These are phyloP conservation scores for Osmoderma eremita DNA, from an alignment of 2,888 invertebrate genomes.

Conservation along the genomic window DNA sequence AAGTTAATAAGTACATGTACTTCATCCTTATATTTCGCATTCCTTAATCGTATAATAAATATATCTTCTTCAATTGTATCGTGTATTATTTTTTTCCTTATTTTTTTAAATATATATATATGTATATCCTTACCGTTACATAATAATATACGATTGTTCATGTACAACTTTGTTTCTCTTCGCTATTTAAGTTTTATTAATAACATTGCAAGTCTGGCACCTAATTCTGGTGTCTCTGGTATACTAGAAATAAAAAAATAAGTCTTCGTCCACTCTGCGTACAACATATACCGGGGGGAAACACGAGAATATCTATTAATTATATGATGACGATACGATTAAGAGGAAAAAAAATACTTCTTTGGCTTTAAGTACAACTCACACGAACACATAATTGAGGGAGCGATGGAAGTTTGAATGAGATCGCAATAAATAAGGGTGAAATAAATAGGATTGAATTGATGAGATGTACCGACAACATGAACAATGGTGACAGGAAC, in stretches of 20 bases:
- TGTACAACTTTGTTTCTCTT: conserved; percentile 38
- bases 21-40: too few relatives aligned
- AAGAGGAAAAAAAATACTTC: conserved; percentile 16
- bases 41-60: not conserved
- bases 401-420: not conserved
- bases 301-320: too few relatives aligned
- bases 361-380: conserved; percentile 29
- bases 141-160: conserved; percentile 42
- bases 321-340: too few relatives aligned
- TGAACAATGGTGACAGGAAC: not conserved
- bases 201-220: conserved; percentile 46
- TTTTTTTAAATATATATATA: conserved; percentile 24
- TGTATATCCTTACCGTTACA: conserved; percentile 25
- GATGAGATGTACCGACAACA: conserved; percentile 4
- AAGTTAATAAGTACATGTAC: too few relatives aligned
- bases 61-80: conserved; percentile 4
- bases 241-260: conserved; percentile 33
- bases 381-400: conserved; percentile 9
- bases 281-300: conserved; percentile 5
- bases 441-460: conserved; percentile 12
- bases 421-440: not conserved
- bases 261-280: conserved; percentile 29
- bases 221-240: conserved; percentile 49
- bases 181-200: conserved; percentile 11
- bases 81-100: not conserved